A percentile compares a stretch with the other conserved stretches of the same genome.
These are phyloP conservation scores for Morpho achilles DNA, from an alignment of 2,888 invertebrate genomes.

Conservation along the genomic window DNA sequence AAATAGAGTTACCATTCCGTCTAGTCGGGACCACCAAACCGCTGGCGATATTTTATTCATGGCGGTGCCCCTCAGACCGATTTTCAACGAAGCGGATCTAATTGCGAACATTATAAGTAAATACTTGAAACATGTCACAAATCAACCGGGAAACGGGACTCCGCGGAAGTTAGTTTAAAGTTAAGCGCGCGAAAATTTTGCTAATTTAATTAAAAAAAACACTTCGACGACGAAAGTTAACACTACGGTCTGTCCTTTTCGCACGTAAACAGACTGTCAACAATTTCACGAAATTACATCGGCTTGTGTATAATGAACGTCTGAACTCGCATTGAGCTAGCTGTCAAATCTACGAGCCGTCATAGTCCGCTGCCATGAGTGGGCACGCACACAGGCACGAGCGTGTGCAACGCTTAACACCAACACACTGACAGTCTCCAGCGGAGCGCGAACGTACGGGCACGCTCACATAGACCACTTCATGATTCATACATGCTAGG, in stretches of 20 bases:
- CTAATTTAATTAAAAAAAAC: constrained; percentile 28
- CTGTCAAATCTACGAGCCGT: constrained; percentile 81
- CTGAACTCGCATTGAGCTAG: constrained; percentile 80
- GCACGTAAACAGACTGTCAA: constrained; percentile 59
- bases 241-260: constrained; percentile 38
- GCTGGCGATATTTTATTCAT: constrained; percentile 62
- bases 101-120: constrained; percentile 70
- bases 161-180: constrained; percentile 49
- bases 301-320: constrained; percentile 75
- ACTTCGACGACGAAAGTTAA: constrained; percentile 34
- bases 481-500: constrained; percentile 67
- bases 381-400: constrained; percentile 67
- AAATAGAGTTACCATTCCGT: constrained; percentile 47
- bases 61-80: constrained; percentile 59
- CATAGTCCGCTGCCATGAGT: constrained; percentile 79
- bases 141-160: constrained; percentile 53
- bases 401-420: constrained; percentile 64
- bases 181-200: constrained; percentile 63
- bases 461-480: constrained; percentile 53
- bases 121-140: constrained; percentile 64
- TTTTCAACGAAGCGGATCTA: constrained; percentile 64
- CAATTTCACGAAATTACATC: constrained; percentile 70
- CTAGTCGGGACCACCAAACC: constrained; percentile 52
- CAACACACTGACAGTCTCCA: constrained; percentile 73
- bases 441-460: constrained; percentile 65